Evolutionary conservation across 2,113 vertebrate species (phyloP), one percentile per base, ranked within the genome.

Genomic region (Chionis minor): DNA sequence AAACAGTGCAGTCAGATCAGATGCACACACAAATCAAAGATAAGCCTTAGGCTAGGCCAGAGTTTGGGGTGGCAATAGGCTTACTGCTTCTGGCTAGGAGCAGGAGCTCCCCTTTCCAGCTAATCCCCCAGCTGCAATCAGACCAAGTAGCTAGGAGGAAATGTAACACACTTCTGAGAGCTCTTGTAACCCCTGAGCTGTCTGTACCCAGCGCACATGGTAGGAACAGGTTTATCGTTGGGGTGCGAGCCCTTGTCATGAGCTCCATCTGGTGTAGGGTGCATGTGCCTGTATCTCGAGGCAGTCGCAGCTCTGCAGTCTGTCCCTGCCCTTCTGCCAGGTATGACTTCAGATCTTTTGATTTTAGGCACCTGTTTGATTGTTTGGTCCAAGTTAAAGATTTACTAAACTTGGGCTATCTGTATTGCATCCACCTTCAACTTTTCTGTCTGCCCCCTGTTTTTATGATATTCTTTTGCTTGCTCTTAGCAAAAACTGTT

Each of bases 281-380:
- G 19, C 0, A 0, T 78, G 81, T 58, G n/a, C 32, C 17, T 87
- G 6, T 87, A 4, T 13, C 73, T 79, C 47, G 52, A 27, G 0
- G 1, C 67, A 61, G 54, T 32, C 24, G 10, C 59, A 71, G 28
- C 56, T 75, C 47, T 85, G 73, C 32, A 2, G n/a, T 35, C 56
- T 71, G 67, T 47, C 35, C 28, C 56, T 84, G 59, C 69, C 65
- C 19, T 80, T 79, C 66, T 79, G 58, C 54, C 58, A n/a, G 4
- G 2, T 61, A 1, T 7, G 33, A 81, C 27, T 65, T 84, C 32
- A 72, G 44, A 17, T 72, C 52, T 91, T 91, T 65, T 65, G 28
- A 74, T 75, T 91, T 74, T 47, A 92, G 79, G 54, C 27, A 62
- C 49, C 42, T 62, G 15, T 51, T 84, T 35, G 38, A 63, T 80